phyloP scores from a whole-genome alignment of 2,797 vertebrate species.

The Acestrorhynchus altus region DNA sequence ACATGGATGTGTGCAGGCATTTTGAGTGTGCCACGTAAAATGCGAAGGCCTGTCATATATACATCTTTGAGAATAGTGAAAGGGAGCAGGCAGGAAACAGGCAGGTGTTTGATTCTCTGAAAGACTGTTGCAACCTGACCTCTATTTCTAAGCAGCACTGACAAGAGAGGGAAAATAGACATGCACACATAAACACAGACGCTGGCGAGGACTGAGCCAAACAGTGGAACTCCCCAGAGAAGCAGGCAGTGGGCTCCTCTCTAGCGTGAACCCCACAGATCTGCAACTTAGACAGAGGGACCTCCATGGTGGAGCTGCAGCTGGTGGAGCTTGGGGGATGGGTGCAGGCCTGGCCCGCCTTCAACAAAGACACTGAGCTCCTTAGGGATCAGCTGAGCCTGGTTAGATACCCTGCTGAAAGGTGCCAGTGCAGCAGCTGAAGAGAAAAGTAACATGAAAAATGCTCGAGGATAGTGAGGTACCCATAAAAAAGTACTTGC shows the following conservation, averaged over 20 bases:
- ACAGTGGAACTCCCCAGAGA: not conserved
- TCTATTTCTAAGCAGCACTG: conserved; percentile 6
- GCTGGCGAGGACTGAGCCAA: not conserved
- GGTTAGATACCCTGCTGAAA: conserved; percentile 31
- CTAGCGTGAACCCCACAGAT: conserved; percentile 8
- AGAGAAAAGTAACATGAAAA: conserved; percentile 22
- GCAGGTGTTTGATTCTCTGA: conserved; percentile 19
- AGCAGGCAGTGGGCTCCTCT: conserved; percentile 26
- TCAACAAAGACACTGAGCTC: conserved; percentile 37
- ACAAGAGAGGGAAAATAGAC: conserved; percentile 9
- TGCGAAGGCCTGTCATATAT: conserved; percentile 12
- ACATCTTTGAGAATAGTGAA: not conserved
- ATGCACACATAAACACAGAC: conserved; percentile 7
- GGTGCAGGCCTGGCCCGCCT: not conserved
- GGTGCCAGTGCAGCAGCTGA: conserved; percentile 19
- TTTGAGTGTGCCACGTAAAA: conserved; percentile 1
- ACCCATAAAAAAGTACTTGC: conserved; percentile 41
- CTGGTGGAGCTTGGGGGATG: not conserved
- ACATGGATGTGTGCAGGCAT: not conserved
- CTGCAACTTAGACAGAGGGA: conserved; percentile 21
- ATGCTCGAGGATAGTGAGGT: conserved; percentile 27
- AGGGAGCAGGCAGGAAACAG: conserved; percentile 7
- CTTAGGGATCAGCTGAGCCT: conserved; percentile 32
- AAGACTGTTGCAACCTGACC: conserved; percentile 13
- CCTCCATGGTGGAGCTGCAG: conserved; percentile 16